Evolutionary conservation across 2,797 vertebrate species (phyloP).

Genomic region (Trichosurus vulpecula): DNA sequence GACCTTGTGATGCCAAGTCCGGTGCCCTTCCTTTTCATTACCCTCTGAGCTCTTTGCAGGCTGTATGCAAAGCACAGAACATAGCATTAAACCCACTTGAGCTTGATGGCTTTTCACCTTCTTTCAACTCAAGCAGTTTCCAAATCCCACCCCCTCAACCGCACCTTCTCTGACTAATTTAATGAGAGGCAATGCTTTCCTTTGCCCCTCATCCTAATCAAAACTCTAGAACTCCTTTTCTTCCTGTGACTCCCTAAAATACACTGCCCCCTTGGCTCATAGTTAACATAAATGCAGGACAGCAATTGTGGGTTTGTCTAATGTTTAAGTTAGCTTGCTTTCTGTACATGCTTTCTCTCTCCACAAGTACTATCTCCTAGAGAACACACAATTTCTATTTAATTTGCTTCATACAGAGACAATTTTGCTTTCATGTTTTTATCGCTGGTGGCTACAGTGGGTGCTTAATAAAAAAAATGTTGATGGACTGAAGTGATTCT

Average conservation of each 20-base stretch:
- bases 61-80: background rate
- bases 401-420: background rate
- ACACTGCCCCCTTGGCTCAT: conserved; percentile 16
- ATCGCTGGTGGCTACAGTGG: background rate
- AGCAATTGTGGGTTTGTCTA: background rate
- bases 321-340: background rate
- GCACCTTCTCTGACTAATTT: background rate
- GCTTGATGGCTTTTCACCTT: conserved; percentile 41
- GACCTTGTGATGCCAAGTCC: too few relatives aligned
- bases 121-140: conserved; percentile 50
- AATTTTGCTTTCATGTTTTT: background rate
- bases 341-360: background rate
- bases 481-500: background rate
- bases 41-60: too few relatives aligned
- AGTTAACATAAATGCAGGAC: background rate
- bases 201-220: conserved; percentile 27
- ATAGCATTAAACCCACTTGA: background rate
- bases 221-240: conserved; percentile 48
- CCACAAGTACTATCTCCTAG: background rate
- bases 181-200: conserved; percentile 31
- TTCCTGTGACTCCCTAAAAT: conserved; percentile 55
- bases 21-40: too few relatives aligned
- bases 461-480: background rate
- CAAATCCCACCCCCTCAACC: conserved; percentile 57
- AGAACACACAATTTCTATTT: conserved; percentile 2